Evolutionary conservation across 2,888 invertebrate species (phyloP).

Genomic region (Sminthurinus aureus): DNA sequence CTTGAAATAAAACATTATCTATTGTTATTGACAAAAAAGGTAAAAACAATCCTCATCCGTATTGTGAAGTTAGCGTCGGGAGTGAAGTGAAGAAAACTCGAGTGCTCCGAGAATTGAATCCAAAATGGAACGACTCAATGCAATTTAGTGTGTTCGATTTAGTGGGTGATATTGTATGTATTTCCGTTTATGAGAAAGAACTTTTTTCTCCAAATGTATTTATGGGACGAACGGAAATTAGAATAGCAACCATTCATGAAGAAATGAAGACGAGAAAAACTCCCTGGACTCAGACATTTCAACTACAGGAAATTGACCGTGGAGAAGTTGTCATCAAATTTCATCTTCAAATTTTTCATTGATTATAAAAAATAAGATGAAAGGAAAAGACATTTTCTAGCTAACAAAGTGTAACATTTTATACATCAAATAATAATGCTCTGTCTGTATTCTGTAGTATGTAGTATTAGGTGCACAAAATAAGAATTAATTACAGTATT

Average conservation of each 20-base stretch:
- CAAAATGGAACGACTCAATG: slow-evolving; percentile 79
- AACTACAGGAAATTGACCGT: slow-evolving; percentile 73
- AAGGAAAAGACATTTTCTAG: too few species aligned
- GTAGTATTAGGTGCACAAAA: too few species aligned
- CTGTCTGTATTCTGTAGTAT: too few species aligned
- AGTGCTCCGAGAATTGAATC: slow-evolving; percentile 68
- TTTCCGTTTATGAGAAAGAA: slow-evolving; percentile 76
- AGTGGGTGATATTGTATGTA: slow-evolving; percentile 72
- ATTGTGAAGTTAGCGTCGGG: slow-evolving; percentile 77
- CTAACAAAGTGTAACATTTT: too few species aligned
- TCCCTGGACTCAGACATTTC: slow-evolving; percentile 72
- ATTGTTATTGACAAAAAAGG: slow-evolving; percentile 63
- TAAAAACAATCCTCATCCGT: slow-evolving; percentile 70
- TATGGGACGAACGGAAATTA: slow-evolving; percentile 74
- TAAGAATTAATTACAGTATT: too few species aligned
- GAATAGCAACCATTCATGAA: slow-evolving; percentile 70
- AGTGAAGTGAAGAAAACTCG: slow-evolving; percentile 75
- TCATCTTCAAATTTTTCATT: slow-evolving; percentile 72
- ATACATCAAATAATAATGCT: too few species aligned
- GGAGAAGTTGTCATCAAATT: slow-evolving; percentile 76
- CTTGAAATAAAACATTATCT: not conserved
- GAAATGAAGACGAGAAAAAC: slow-evolving; percentile 69
- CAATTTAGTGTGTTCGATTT: slow-evolving; percentile 77
- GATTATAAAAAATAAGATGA: slow-evolving; percentile 6
- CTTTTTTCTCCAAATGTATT: slow-evolving; percentile 78